Evolutionary conservation across 2,113 vertebrate species (phyloP).

Genomic region (Chloropsis hardwickii): DNA sequence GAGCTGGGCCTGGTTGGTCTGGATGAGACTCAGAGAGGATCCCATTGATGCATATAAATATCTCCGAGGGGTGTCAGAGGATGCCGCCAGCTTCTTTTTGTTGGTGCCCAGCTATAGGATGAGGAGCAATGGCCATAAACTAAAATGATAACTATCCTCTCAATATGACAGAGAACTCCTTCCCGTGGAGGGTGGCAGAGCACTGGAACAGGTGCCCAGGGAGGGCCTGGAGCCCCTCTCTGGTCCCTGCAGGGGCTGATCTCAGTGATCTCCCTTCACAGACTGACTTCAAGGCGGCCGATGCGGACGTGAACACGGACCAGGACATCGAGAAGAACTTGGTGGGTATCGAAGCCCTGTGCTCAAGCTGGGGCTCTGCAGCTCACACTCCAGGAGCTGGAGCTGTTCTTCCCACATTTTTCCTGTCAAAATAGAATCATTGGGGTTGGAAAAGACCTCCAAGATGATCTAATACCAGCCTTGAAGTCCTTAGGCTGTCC

Average conservation of each 20-base stretch:
- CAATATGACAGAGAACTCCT: neutral
- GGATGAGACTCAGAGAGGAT: neutral
- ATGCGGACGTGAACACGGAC: constrained; percentile 69
- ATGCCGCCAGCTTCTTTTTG: neutral
- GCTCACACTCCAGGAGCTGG: neutral
- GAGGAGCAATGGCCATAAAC: neutral
- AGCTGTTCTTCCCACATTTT: neutral
- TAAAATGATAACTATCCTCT: accelerated
- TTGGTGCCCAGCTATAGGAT: neutral
- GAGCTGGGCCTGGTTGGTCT: neutral
- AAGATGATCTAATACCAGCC: no score
- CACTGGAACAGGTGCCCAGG: neutral
- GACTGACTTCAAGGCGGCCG: constrained; percentile 75
- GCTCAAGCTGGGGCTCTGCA: accelerated
- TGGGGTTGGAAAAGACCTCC: neutral
- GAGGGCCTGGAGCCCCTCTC: neutral
- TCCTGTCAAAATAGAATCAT: neutral
- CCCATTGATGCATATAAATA: neutral
- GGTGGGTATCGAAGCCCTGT: constrained; percentile 36
- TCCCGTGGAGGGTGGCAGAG: neutral
- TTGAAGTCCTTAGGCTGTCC: neutral
- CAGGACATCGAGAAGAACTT: constrained; percentile 78
- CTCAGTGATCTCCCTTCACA: neutral
- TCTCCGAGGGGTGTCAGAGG: neutral
- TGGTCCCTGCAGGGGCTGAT: neutral